A percentile compares a stretch with the other conserved stretches of the same genome.
Evolutionary conservation across 2,888 invertebrate genomes (phyloP).

Genomic region (Escarpia spicata): DNA sequence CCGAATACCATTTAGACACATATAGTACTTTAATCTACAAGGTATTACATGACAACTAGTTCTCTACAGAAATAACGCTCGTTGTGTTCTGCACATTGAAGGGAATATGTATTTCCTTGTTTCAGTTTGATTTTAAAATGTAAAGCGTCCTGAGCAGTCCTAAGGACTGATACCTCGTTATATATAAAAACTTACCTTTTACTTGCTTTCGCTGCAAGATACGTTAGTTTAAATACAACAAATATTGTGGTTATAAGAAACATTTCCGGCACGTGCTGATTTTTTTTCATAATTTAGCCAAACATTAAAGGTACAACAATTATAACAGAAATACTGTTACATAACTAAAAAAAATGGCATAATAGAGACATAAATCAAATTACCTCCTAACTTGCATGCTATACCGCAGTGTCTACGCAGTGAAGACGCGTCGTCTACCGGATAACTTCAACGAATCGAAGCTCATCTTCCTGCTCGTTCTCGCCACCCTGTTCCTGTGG

Average conservation of each 20-base stretch:
- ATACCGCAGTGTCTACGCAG: slow-evolving; percentile 31
- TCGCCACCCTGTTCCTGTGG: slow-evolving; percentile 37
- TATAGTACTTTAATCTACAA: too few relatives aligned
- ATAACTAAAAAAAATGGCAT: neutral
- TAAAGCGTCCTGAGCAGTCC: too few relatives aligned
- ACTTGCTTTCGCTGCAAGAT: neutral
- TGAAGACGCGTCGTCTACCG: slow-evolving; percentile 35
- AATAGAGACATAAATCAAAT: neutral
- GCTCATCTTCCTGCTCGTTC: slow-evolving; percentile 35
- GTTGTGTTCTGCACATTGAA: neutral
- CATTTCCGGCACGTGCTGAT: neutral
- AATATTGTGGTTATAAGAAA: too few relatives aligned
- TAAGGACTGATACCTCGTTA: too few relatives aligned
- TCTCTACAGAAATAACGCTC: neutral
- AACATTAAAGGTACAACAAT: neutral
- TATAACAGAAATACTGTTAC: too few relatives aligned
- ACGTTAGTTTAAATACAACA: neutral
- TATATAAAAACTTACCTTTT: too few relatives aligned
- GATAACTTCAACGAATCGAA: slow-evolving; percentile 39
- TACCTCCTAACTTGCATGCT: neutral
- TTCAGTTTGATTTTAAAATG: too few relatives aligned
- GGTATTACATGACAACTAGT: too few relatives aligned
- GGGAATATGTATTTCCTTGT: neutral
- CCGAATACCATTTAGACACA: neutral
- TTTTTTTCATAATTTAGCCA: neutral